Percentiles rank a stretch among this genome's conserved stretches.
These are phyloP conservation scores for Phyllostomus discolor DNA, from an alignment of 2,113 vertebrate genomes.

Conservation along the genomic window DNA sequence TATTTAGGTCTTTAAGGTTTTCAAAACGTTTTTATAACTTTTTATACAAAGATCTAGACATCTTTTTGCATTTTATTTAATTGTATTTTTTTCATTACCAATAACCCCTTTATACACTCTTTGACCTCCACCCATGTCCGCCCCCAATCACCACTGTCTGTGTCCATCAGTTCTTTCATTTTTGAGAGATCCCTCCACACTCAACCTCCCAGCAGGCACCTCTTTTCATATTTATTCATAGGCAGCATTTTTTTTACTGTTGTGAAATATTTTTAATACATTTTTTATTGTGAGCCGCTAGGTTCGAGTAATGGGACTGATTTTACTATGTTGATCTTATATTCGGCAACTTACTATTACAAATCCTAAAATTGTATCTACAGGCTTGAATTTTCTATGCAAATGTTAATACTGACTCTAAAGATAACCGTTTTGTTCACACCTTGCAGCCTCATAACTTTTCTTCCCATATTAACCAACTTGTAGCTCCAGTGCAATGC, in stretches of 20 bases:
- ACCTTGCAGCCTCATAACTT: background rate
- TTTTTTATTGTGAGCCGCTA: background rate
- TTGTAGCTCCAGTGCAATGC: background rate
- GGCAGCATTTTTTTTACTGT: background rate
- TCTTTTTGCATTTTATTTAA: too few species aligned
- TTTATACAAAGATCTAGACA: background rate
- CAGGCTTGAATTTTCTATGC: background rate
- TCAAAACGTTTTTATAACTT: background rate
- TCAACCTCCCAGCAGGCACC: background rate
- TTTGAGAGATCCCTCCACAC: too few species aligned
- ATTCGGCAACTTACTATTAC: background rate
- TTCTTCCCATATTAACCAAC: background rate
- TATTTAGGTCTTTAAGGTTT: background rate
- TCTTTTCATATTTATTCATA: background rate
- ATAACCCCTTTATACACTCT: too few species aligned
- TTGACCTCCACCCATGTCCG: too few species aligned
- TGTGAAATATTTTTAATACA: background rate
- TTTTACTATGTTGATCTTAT: background rate
- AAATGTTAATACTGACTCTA: background rate
- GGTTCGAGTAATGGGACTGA: background rate
- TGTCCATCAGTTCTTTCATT: too few species aligned
- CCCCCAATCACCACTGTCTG: too few species aligned
- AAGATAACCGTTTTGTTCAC: background rate
- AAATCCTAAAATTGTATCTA: background rate
- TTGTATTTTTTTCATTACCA: too few species aligned